Evolutionary conservation across 1,140 invertebrate genomes (phyloP).

Genomic region (Cyclargus thomasi): DNA sequence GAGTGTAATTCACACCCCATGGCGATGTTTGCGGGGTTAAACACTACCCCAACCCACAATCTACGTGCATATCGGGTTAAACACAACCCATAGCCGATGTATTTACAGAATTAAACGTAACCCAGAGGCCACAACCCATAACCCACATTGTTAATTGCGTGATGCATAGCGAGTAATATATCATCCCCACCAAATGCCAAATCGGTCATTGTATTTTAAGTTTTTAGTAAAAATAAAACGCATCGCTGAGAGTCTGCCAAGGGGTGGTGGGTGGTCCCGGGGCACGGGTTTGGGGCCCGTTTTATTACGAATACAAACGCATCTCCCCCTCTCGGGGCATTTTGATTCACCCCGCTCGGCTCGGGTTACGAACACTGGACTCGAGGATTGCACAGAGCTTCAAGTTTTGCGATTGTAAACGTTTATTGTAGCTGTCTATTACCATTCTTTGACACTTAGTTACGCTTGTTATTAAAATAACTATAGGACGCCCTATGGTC

Average conservation of each 20-base stretch:
- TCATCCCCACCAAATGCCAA: slow-evolving; percentile 32
- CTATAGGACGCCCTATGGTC: no score
- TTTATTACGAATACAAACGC: slow-evolving; percentile 13
- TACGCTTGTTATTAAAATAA: no score
- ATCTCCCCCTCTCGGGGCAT: background rate
- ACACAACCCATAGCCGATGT: background rate
- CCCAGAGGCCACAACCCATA: background rate
- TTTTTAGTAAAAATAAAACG: slow-evolving; percentile 33
- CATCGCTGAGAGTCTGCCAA: slow-evolving; percentile 38
- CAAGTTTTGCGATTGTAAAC: background rate
- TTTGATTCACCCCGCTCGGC: background rate
- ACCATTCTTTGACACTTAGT: no score
- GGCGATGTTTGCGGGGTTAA: no score
- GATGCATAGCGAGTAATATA: slow-evolving; percentile 16
- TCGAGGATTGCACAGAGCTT: background rate
- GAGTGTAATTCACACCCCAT: no score
- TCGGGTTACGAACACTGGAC: background rate
- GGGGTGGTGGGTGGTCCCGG: slow-evolving; percentile 20
- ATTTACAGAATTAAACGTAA: background rate
- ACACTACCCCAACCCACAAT: no score
- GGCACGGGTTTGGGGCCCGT: slow-evolving; percentile 6
- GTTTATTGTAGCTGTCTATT: background rate
- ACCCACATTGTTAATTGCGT: slow-evolving; percentile 19
- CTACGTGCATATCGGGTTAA: no score
- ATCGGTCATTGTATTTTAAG: slow-evolving; percentile 46